Evolutionary conservation across 2,113 vertebrate species (phyloP).

Genomic region (Thermophis baileyi): DNA sequence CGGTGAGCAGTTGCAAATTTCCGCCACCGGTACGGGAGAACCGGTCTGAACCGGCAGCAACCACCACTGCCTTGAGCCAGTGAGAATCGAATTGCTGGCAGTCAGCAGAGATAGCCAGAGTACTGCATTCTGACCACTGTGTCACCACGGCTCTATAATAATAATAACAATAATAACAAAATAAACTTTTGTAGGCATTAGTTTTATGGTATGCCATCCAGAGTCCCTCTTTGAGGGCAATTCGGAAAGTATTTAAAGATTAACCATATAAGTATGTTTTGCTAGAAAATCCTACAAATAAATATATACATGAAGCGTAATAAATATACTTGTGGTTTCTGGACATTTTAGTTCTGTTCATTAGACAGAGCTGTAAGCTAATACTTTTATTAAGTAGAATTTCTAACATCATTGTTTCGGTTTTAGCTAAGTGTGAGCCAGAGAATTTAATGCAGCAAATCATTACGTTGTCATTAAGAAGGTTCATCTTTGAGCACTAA

Average conservation of each 20-base stretch:
- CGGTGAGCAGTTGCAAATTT: too few species aligned
- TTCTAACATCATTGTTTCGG: neutral
- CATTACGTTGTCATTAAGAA: slow-evolving; percentile 19
- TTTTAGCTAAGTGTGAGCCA: neutral
- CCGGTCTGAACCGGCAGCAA: too few species aligned
- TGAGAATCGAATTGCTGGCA: neutral
- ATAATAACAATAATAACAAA: neutral
- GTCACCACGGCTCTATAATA: neutral
- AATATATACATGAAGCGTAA: neutral
- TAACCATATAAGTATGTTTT: neutral
- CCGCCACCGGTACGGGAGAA: too few species aligned
- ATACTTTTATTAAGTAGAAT: slow-evolving; percentile 1
- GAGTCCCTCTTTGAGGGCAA: neutral
- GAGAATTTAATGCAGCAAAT: slow-evolving; percentile 16
- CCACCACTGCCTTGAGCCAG: neutral
- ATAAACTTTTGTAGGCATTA: neutral
- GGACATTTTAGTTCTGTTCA: neutral
- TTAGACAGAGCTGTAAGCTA: neutral
- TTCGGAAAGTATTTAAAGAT: slow-evolving; percentile 5
- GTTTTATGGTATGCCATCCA: neutral
- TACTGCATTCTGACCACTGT: neutral
- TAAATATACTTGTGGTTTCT: neutral
- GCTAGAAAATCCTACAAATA: neutral
- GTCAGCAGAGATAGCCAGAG: neutral
- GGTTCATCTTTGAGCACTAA: slow-evolving; percentile 12